Percentiles rank a stretch among this genome's conserved stretches.
Conservation (phyloP, 1,140 invertebrate species). For the Drosophila lacteicornis region DNA sequence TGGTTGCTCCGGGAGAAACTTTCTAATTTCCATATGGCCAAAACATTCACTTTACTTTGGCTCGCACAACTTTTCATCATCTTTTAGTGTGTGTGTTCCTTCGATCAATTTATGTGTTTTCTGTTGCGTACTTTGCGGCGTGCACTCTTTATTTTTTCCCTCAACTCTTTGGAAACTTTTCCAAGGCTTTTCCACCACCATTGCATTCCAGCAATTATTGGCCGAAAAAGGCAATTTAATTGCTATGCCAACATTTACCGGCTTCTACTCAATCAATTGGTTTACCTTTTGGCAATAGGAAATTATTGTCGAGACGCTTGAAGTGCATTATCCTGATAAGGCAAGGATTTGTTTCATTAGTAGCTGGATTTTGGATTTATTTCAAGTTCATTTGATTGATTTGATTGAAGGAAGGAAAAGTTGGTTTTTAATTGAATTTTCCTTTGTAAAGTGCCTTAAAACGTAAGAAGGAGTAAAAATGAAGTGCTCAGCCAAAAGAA, state of each 20-base stretch:
- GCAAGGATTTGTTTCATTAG: not conserved
- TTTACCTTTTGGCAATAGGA: conserved; percentile 28
- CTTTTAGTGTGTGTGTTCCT: conserved; percentile 29
- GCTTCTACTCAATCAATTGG: conserved; percentile 16
- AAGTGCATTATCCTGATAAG: conserved; percentile 13
- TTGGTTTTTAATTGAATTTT: not conserved
- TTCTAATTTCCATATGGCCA: conserved; percentile 72
- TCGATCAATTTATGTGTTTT: conserved; percentile 42
- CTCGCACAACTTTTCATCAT: conserved; percentile 59
- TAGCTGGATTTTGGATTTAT: not conserved
- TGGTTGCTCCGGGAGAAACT: conserved; percentile 51
- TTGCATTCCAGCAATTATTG: conserved; percentile 69
- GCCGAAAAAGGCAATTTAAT: conserved; percentile 66
- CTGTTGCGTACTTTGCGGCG: conserved; percentile 60
- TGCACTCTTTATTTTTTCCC: conserved; percentile 33
- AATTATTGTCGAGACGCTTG: not conserved
- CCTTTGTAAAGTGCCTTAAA: not conserved
- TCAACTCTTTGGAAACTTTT: conserved; percentile 47
- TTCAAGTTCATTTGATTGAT: not conserved
- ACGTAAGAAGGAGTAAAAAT: not conserved
- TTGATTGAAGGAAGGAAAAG: not conserved
- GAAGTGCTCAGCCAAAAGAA: not conserved
- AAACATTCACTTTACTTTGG: conserved; percentile 60
- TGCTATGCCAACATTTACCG: conserved; percentile 36
- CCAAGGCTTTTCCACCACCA: conserved; percentile 40